Evolutionary conservation across 2,888 invertebrate genomes (phyloP).

Genomic region (Xestia sexstrigata): DNA sequence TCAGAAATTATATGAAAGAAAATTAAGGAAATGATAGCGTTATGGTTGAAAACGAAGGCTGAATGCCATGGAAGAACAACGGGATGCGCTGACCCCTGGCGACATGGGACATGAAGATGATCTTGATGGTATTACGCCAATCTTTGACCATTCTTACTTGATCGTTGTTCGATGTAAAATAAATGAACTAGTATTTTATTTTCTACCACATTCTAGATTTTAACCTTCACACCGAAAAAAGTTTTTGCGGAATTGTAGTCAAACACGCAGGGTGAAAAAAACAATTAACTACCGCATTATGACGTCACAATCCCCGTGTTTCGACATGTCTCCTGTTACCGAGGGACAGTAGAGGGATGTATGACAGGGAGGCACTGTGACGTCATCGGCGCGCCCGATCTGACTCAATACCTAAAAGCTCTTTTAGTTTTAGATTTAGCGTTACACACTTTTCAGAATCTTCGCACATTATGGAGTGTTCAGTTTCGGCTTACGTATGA

Average conservation of each 20-base stretch:
- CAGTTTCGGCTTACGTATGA: background rate
- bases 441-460: constrained; percentile 9
- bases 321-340: constrained; percentile 38
- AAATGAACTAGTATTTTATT: background rate
- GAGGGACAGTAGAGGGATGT: constrained; percentile 48
- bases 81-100: background rate
- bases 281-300: constrained; percentile 11
- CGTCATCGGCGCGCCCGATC: constrained; percentile 52
- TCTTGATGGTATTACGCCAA: background rate
- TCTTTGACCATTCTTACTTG: background rate
- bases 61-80: background rate
- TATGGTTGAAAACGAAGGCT: background rate
- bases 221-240: background rate
- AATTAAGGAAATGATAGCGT: background rate
- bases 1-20: background rate
- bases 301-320: constrained; percentile 39
- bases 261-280: constrained; percentile 8
- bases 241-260: background rate
- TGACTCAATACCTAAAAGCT: constrained; percentile 50
- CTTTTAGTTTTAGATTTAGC: background rate
- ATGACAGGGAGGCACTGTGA: constrained; percentile 55
- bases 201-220: background rate
- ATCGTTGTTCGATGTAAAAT: background rate
- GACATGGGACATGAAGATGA: background rate
- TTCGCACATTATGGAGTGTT: background rate